Conservation (phyloP, 2,113 vertebrate genomes). For the Paramisgurnus dabryanus region DNA sequence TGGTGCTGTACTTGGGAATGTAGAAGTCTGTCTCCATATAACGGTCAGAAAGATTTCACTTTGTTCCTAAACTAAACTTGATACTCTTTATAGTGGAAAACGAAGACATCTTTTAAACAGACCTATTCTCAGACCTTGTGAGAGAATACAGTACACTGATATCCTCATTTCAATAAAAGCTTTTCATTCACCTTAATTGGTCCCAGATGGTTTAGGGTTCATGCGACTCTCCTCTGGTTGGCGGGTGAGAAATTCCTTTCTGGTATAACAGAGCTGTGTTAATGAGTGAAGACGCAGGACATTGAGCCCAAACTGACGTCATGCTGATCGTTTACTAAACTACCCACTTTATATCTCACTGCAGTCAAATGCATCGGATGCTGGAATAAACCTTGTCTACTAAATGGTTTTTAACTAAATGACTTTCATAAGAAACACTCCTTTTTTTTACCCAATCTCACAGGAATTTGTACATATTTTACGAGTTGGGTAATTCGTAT, state of each 20-base stretch:
- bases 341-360: neutral
- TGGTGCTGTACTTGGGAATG: too few relatives aligned
- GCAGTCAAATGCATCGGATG: neutral
- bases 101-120: neutral
- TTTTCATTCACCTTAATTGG: slow-evolving; percentile 80
- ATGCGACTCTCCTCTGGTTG: slow-evolving; percentile 60
- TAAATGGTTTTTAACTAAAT: too few relatives aligned
- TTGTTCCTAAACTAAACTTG: neutral
- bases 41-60: neutral
- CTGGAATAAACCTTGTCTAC: neutral
- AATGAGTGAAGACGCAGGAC: slow-evolving; percentile 56
- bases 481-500: too few relatives aligned
- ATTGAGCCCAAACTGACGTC: neutral
- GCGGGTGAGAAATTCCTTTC: slow-evolving; percentile 60
- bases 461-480: too few relatives aligned
- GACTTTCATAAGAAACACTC: too few relatives aligned
- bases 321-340: neutral
- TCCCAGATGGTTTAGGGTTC: slow-evolving; percentile 82
- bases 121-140: slow-evolving; percentile 52
- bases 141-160: slow-evolving; percentile 68
- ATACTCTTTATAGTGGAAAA: neutral
- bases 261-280: slow-evolving; percentile 59
- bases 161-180: slow-evolving; percentile 77
- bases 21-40: too few relatives aligned
- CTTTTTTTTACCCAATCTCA: too few relatives aligned